Percentiles rank a stretch among this genome's conserved stretches.
Conservation (phyloP, 2,888 invertebrate species). For the Matsumyia berberina region DNA sequence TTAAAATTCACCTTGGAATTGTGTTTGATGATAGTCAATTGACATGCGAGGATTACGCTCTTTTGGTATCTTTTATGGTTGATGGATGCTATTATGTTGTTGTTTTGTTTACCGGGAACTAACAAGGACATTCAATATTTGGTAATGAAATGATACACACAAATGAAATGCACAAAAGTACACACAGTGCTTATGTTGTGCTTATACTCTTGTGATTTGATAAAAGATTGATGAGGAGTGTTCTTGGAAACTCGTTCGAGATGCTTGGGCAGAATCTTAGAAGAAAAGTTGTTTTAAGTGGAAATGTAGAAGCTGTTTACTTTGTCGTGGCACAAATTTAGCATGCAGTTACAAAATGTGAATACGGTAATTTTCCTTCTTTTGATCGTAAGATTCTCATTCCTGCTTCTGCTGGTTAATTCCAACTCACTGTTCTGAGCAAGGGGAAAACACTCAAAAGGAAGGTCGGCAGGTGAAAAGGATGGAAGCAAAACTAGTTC, state of each 20-base stretch:
- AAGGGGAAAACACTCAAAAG: no score
- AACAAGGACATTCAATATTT: constrained; percentile 56
- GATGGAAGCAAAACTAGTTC: no score
- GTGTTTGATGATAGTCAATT: constrained; percentile 64
- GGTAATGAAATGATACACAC: constrained; percentile 49
- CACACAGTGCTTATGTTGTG: constrained; percentile 6
- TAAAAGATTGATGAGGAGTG: constrained; percentile 44
- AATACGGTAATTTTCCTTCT: no score
- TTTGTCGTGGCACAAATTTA: no score
- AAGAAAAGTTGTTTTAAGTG: neutral
- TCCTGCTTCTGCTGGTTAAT: no score
- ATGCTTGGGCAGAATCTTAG: neutral
- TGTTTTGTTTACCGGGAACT: constrained; percentile 25
- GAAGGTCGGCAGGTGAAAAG: no score
- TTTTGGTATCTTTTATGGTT: constrained; percentile 39
- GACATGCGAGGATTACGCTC: constrained; percentile 56
- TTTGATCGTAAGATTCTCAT: no score
- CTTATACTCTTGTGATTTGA: constrained; percentile 6
- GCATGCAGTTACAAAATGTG: no score
- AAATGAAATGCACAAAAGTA: neutral
- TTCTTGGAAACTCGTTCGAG: neutral
- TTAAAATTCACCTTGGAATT: constrained; percentile 64
- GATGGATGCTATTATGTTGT: constrained; percentile 31
- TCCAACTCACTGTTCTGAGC: no score
- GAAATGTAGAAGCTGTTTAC: neutral